These are phyloP conservation scores for Cryptocephalus primarius DNA, from an alignment of 2,888 invertebrate species.

Conservation along the genomic window DNA sequence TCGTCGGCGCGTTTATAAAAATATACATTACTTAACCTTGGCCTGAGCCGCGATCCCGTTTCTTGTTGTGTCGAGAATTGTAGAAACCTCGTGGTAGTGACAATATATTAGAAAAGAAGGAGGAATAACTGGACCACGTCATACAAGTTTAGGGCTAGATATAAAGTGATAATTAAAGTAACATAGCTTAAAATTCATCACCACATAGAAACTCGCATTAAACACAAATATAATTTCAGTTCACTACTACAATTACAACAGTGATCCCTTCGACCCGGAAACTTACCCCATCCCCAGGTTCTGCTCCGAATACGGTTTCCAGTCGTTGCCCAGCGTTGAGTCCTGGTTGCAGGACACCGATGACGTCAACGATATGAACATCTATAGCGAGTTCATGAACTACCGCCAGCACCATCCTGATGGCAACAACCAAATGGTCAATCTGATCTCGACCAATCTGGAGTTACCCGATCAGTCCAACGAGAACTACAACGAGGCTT, in stretches of 20 bases:
- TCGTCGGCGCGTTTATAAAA: too few species aligned
- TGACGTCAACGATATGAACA: conserved; percentile 38
- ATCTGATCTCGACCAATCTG: conserved; percentile 52
- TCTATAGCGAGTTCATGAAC: conserved; percentile 49
- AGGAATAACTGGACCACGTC: too few species aligned
- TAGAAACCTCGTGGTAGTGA: too few species aligned
- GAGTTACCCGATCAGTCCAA: conserved; percentile 41
- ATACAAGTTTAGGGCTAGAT: too few species aligned
- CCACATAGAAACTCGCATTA: too few species aligned
- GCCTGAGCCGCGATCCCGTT: too few species aligned
- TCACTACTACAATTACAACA: conserved; percentile 81
- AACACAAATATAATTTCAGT: conserved; percentile 29
- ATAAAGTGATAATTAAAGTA: neutral
- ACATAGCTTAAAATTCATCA: too few species aligned
- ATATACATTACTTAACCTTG: too few species aligned
- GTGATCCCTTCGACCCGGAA: conserved; percentile 69
- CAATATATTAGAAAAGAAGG: too few species aligned
- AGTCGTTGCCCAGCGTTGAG: conserved; percentile 69
- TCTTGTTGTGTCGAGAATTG: too few species aligned
- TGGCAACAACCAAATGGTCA: conserved; percentile 53
- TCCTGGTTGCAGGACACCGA: conserved; percentile 53
- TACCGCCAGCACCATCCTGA: conserved; percentile 80
- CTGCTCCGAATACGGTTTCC: conserved; percentile 92
- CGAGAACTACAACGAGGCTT: conserved; percentile 49
- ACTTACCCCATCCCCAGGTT: conserved; percentile 76